Evolutionary conservation across 2,797 vertebrate species (phyloP).

Genomic region (Momotus momota): DNA sequence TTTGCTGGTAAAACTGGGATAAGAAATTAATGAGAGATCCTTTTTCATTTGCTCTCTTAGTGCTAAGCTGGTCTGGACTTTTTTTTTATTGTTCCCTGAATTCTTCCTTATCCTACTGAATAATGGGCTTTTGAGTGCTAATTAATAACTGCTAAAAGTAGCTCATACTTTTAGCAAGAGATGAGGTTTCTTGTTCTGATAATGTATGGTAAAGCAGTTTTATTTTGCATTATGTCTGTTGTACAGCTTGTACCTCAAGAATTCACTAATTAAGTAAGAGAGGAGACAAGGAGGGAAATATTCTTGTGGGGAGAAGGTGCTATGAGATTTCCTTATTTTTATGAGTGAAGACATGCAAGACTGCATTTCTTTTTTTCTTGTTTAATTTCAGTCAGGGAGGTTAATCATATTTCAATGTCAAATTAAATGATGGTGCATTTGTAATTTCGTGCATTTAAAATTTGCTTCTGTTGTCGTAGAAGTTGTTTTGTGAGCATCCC

Average conservation of each 20-base stretch:
- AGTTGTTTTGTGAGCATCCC: constrained; percentile 42
- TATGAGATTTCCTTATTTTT: constrained; percentile 28
- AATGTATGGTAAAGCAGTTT: neutral
- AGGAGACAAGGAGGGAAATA: neutral
- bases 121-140: neutral
- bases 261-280: neutral
- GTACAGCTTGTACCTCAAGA: constrained; percentile 10
- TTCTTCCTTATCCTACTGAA: neutral
- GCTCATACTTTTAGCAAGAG: neutral
- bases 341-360: neutral
- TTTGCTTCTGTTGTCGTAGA: neutral
- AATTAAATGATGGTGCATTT: constrained; percentile 40
- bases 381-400: neutral
- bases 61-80: neutral
- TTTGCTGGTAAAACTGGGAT: neutral
- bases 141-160: constrained; percentile 6
- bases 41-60: neutral
- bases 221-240: neutral
- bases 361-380: neutral
- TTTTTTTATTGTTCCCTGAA: neutral
- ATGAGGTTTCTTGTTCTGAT: neutral
- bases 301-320: neutral
- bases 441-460: constrained; percentile 7
- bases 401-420: constrained; percentile 53
- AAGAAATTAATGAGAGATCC: neutral